Percentiles rank a stretch among this genome's conserved stretches.
phyloP scores from a whole-genome alignment of 1,140 invertebrate genomes.

The Drosophila mojavensis region DNA sequence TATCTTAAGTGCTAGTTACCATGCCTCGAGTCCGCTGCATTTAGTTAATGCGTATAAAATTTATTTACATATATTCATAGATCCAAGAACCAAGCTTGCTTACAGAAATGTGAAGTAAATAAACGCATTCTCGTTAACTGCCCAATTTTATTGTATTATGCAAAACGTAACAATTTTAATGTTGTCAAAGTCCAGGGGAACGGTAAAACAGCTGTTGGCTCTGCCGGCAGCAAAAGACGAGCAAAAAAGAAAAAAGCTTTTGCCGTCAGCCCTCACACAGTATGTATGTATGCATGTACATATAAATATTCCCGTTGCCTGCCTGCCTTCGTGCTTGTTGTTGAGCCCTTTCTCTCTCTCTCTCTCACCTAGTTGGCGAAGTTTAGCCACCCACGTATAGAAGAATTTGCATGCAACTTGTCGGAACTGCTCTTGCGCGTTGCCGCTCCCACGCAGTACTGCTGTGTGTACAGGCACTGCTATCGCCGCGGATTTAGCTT shows the following conservation, averaged over 20 bases:
- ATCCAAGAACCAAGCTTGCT: background rate
- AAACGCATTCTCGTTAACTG: no score
- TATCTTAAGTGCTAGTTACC: background rate
- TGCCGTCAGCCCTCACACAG: slow-evolving; percentile 39
- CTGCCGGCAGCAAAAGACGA: slow-evolving; percentile 11
- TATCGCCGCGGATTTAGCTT: slow-evolving; percentile 46
- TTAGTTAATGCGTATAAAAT: background rate
- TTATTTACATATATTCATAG: no score
- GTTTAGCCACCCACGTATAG: slow-evolving; percentile 34
- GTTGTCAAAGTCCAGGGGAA: background rate
- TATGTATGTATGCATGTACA: background rate
- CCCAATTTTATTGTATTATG: no score
- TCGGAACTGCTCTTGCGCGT: slow-evolving; percentile 24
- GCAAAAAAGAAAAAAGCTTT: slow-evolving; percentile 19
- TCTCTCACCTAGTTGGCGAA: slow-evolving; percentile 15
- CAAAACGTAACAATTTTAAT: background rate
- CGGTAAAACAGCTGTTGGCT: slow-evolving; percentile 44
- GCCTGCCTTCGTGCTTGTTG: slow-evolving; percentile 3
- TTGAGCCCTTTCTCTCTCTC: background rate
- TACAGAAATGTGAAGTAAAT: background rate
- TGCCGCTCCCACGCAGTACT: slow-evolving; percentile 43
- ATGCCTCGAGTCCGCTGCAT: background rate
- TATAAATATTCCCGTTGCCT: background rate
- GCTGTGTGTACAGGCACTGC: slow-evolving; percentile 1
- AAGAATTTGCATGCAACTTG: slow-evolving; percentile 58